Conservation (phyloP, 1,140 invertebrate species). For the Theocolax elegans region DNA sequence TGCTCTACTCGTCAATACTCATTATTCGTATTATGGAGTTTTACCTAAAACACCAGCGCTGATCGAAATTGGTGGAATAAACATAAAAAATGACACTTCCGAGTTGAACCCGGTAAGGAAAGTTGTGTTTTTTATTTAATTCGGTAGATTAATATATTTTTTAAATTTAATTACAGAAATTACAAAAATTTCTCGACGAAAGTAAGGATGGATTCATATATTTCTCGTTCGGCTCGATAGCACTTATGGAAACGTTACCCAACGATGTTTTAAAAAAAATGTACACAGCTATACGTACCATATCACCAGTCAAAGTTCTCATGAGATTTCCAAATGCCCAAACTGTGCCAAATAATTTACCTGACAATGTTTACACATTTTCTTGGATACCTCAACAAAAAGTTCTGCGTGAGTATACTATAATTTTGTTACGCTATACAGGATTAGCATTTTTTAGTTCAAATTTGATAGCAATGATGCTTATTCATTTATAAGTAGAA, state of each 20-base stretch:
- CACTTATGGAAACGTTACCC: constrained; percentile 71
- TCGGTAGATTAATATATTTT: too few relatives aligned
- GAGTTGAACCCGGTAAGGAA: constrained; percentile 46
- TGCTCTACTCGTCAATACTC: constrained; percentile 69
- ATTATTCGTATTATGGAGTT: constrained; percentile 67
- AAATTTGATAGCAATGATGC: too few relatives aligned
- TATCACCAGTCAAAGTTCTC: constrained; percentile 52
- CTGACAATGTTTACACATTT: constrained; percentile 72
- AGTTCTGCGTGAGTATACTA: constrained; percentile 49
- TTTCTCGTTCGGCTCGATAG: constrained; percentile 76
- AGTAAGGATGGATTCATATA: constrained; percentile 76
- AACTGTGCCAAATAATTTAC: constrained; percentile 60
- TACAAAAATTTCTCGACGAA: constrained; percentile 74
- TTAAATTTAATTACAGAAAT: constrained; percentile 62
- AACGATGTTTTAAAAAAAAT: constrained; percentile 48
- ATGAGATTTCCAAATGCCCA: constrained; percentile 50
- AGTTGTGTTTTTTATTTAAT: constrained; percentile 49
- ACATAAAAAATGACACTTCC: constrained; percentile 53
- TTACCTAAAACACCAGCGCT: constrained; percentile 65
- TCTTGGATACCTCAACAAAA: constrained; percentile 75
- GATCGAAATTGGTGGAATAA: constrained; percentile 73
- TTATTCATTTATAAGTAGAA: too few relatives aligned
- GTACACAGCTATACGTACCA: constrained; percentile 49
- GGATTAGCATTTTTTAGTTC: too few relatives aligned
- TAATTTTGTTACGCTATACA: too few relatives aligned